phyloP scores from a whole-genome alignment of 2,113 vertebrate genomes.

The Hemibagrus wyckioides region DNA sequence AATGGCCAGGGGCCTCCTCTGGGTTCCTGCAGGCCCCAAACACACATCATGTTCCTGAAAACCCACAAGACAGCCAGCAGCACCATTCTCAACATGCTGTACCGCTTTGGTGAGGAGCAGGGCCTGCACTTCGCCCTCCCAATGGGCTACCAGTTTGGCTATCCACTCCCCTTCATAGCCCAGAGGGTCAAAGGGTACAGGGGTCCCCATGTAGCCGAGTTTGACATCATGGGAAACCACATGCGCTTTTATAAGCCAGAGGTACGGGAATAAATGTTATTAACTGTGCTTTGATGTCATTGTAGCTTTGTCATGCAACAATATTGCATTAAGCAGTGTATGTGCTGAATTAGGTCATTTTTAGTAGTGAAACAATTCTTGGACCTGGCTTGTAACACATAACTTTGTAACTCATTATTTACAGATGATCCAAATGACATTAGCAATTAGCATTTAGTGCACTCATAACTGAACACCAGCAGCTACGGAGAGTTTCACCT shows the following conservation, averaged over 20 bases:
- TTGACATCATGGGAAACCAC: constrained; percentile 89
- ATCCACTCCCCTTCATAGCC: constrained; percentile 83
- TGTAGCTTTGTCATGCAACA: background rate
- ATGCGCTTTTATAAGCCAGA: constrained; percentile 86
- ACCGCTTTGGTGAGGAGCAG: constrained; percentile 83
- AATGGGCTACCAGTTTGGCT: constrained; percentile 86
- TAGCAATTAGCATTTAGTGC: background rate
- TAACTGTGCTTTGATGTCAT: background rate
- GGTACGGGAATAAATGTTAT: constrained; percentile 66
- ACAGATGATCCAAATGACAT: background rate
- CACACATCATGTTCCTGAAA: constrained; percentile 88
- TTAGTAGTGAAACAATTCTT: background rate
- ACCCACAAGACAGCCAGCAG: constrained; percentile 95
- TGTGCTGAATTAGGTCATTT: background rate
- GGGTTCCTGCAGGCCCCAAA: constrained; percentile 76
- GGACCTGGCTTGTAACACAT: background rate
- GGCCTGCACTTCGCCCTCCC: constrained; percentile 84
- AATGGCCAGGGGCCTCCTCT: constrained; percentile 65
- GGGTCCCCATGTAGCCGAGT: constrained; percentile 67
- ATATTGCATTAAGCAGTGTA: background rate
- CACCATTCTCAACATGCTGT: constrained; percentile 87
- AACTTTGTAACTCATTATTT: background rate
- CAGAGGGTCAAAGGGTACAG: constrained; percentile 82
- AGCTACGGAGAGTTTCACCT: background rate
- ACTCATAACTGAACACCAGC: background rate